Evolutionary conservation across 2,797 vertebrate genomes (phyloP), one percentile per base, ranked within the genome.

Genomic region (Rousettus madagascariensis): DNA sequence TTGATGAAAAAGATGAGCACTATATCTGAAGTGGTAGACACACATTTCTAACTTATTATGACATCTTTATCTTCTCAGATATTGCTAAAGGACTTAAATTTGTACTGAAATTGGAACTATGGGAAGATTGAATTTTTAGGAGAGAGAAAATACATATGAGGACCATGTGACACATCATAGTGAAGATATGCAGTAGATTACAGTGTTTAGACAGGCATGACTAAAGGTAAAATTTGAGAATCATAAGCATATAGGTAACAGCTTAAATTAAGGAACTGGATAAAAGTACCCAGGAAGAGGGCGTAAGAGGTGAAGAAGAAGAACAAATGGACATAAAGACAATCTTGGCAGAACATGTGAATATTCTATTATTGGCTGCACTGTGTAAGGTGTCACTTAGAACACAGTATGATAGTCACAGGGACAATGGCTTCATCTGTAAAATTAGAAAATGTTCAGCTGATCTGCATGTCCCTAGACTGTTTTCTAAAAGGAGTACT

Each of bases 141-240:
- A 38, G 3, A 72, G 26, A 92, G 13, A 77, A 9, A 79, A 57
- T 41, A 2, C 15, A 6, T 4, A 5, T 2, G 6, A 78, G 28
- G 22, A 8, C 13, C 0, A 4, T 9, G 2, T 30, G 26, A 71
- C 33, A 80, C 19, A n/a, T 4, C 2, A 0, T 0, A 6, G 24
- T 51, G 36, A 49, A 84, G 19, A 53, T 1, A 38, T 2, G 4
- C 19, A n/a, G 36, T 6, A 41, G n/a, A 53, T 57, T 8, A 38
- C 30, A 28, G 5, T 68, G 22, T 80, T 84, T 38, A 93, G 57
- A 69, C 36, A 71, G 20, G 5, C 16, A 5, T 24, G 36, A 36
- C 1, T 61, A 36, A 26, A 43, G 13, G 8, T 22, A 17, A 33
- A 13, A 55, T 51, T 33, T 41, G n/a, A 19, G 6, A 46, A 63